A percentile compares a stretch with the other conserved stretches of the same genome.
Conservation (phyloP, 2,113 vertebrate genomes). For the Pseudois nayaur region DNA sequence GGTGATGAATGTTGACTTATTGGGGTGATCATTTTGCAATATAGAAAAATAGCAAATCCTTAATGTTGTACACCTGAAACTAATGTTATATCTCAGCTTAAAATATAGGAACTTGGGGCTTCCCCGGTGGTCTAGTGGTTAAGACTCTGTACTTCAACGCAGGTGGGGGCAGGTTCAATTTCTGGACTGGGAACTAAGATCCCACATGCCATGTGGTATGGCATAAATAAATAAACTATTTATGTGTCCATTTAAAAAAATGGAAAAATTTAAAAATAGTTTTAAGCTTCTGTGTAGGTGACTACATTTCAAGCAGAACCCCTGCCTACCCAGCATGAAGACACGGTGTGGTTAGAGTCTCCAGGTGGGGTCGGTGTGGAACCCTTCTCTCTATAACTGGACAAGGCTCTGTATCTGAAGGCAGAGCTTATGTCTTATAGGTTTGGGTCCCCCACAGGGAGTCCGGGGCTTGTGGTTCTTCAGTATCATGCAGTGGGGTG, state of each 20-base stretch:
- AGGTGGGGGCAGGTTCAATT: background rate
- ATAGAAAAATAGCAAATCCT: background rate
- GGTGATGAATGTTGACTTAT: background rate
- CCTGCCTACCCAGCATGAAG: background rate
- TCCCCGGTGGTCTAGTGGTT: background rate
- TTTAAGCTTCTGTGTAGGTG: background rate
- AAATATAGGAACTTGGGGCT: background rate
- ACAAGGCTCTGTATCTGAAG: background rate
- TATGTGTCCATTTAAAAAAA: background rate
- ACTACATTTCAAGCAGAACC: background rate
- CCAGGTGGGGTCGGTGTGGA: rapidly evolving
- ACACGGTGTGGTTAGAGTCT: rapidly evolving
- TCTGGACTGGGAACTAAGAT: background rate
- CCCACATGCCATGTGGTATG: background rate
- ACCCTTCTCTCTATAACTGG: background rate
- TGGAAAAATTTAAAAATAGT: background rate
- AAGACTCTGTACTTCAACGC: background rate
- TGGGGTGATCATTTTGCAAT: background rate
- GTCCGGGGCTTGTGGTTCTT: background rate
- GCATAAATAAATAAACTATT: background rate
- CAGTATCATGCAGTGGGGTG: rapidly evolving
- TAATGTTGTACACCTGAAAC: background rate
- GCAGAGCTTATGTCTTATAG: too few species aligned
- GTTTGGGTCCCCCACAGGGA: background rate
- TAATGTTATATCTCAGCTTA: background rate